Conservation (phyloP, 2,113 vertebrate genomes). For the Nipponia nippon region DNA sequence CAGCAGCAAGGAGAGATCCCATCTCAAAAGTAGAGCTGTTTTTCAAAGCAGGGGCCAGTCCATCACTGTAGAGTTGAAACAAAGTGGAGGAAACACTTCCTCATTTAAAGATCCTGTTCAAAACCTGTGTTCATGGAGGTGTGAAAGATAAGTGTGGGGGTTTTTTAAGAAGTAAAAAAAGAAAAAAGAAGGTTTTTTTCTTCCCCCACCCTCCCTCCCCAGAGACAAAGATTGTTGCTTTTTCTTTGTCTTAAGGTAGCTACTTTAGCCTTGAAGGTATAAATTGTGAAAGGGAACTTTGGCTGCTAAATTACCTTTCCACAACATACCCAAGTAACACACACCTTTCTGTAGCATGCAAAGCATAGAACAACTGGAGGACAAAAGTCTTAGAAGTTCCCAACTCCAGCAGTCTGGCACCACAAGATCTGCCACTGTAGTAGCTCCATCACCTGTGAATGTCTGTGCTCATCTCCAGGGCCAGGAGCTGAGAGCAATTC, state of each 20-base stretch:
- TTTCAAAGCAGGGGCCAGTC: not conserved
- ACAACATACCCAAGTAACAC: not conserved
- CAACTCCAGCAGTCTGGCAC: not conserved
- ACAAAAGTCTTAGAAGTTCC: not conserved
- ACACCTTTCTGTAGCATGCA: not conserved
- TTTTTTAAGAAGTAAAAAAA: not conserved
- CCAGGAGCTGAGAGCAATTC: not conserved
- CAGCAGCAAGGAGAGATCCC: not conserved
- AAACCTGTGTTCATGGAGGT: not conserved
- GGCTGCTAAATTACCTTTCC: not conserved
- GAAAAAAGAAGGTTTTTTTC: not conserved
- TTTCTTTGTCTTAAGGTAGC: not conserved
- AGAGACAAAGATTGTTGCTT: not conserved
- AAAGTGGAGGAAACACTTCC: not conserved
- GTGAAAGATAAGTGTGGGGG: not conserved
- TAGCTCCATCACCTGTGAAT: not conserved
- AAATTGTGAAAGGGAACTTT: not conserved
- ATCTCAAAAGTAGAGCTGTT: not conserved
- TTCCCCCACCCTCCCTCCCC: not conserved
- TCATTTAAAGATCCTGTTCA: not conserved
- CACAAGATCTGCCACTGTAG: not conserved
- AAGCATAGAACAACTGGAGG: not conserved
- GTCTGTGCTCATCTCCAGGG: not conserved
- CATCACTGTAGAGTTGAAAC: not conserved
- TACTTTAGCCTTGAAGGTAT: not conserved